A percentile compares a stretch with the other conserved stretches of the same genome.
These are phyloP conservation scores for Chunga burmeisteri DNA, from an alignment of 2,113 vertebrate genomes.

Conservation along the genomic window DNA sequence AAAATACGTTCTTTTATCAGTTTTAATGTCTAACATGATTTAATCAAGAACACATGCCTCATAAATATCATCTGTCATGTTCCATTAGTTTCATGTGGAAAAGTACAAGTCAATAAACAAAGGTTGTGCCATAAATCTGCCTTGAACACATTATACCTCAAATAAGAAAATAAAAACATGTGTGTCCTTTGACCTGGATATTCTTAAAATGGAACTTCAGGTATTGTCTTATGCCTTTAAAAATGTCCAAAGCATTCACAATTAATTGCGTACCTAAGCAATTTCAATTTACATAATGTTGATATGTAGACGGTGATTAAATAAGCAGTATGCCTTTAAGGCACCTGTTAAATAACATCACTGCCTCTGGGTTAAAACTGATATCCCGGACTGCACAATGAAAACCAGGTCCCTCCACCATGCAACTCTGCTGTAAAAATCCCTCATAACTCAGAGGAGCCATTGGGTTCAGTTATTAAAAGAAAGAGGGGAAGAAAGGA, in stretches of 20 bases:
- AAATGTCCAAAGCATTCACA: slow-evolving; percentile 70
- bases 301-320: slow-evolving; percentile 68
- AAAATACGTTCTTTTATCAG: slow-evolving; percentile 81
- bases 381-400: slow-evolving; percentile 34
- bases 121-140: slow-evolving; percentile 84
- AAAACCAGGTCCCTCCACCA: slow-evolving; percentile 37
- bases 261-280: slow-evolving; percentile 72
- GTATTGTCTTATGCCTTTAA: slow-evolving; percentile 74
- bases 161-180: slow-evolving; percentile 84
- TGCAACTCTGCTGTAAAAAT: slow-evolving; percentile 44
- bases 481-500: neutral
- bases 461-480: slow-evolving; percentile 52
- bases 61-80: slow-evolving; percentile 85
- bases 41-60: slow-evolving; percentile 83
- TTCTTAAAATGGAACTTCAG: slow-evolving; percentile 74
- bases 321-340: slow-evolving; percentile 62
- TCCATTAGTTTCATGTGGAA: slow-evolving; percentile 82
- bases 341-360: slow-evolving; percentile 73
- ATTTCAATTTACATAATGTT: slow-evolving; percentile 72
- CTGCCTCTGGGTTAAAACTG: slow-evolving; percentile 58
- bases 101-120: slow-evolving; percentile 86
- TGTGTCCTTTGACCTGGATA: slow-evolving; percentile 82
- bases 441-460: slow-evolving; percentile 43
- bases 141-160: slow-evolving; percentile 85
- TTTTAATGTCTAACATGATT: slow-evolving; percentile 84